Conservation (phyloP, 2,888 invertebrate genomes). For the Diaprepes abbreviatus region DNA sequence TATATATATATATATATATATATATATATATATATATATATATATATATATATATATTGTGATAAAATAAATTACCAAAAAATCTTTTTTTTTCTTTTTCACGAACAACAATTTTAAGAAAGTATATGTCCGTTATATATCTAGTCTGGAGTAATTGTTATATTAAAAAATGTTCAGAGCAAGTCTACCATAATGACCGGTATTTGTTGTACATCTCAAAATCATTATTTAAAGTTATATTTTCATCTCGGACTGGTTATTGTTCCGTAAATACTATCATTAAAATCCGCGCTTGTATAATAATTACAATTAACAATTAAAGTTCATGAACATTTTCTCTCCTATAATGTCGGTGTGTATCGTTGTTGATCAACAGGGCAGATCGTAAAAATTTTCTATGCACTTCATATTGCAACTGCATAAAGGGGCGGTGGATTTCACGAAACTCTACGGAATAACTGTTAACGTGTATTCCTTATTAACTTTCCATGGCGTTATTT, state of each 20-base stretch:
- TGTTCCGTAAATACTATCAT: background rate
- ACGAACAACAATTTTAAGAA: no score
- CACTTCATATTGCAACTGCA: slow-evolving; percentile 42
- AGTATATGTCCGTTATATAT: no score
- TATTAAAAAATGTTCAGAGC: no score
- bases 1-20: no score
- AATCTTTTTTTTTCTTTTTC: no score
- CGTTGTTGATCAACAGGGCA: slow-evolving; percentile 30
- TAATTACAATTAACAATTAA: slow-evolving; percentile 38
- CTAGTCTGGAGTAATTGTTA: no score
- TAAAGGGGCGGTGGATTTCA: slow-evolving; percentile 38
- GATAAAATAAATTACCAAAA: no score
- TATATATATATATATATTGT: no score
- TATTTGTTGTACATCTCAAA: no score
- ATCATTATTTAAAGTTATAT: no score
- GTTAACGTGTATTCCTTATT: slow-evolving; percentile 39
- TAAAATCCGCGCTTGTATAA: slow-evolving; percentile 20
- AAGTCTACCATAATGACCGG: no score
- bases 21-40: no score
- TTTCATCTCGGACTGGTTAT: slow-evolving; percentile 2
- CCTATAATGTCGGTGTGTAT: slow-evolving; percentile 24
- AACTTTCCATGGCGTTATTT: slow-evolving; percentile 25
- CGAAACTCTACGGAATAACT: slow-evolving; percentile 32
- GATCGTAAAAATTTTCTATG: slow-evolving; percentile 22
- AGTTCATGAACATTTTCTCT: slow-evolving; percentile 40